Evolutionary conservation across 2,797 vertebrate genomes (phyloP), one percentile per base, ranked within the genome.

Genomic region (Percopsis omiscomaycus): DNA sequence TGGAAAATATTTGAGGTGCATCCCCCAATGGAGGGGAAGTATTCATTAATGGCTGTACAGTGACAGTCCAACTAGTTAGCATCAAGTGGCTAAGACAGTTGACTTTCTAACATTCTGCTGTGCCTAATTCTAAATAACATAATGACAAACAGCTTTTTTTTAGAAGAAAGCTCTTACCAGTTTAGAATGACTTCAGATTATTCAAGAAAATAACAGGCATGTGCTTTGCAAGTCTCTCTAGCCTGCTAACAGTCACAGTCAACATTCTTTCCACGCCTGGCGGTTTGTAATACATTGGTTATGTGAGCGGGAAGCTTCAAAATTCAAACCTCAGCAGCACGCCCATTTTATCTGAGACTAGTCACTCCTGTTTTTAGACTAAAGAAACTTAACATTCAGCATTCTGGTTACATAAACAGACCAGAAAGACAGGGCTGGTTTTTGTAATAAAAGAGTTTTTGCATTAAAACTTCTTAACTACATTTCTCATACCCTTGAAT

Each of bases 211-310:
- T 71, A 77, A 88, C 84, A 88, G 77, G 71, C 77, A 71, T 73
- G 51, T 80, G 78, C 79, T 87, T 86, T 85, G 86, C 86, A 73
- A 22, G 22, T 53, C 70, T 68, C 67, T 52, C n/a, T 2, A 5
- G 56, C 50, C 30, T 66, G 28, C 68, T 61, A 81, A 63, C 74
- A 29, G 59, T 63, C 62, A 55, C 66, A 52, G 75, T 83, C 75
- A 2, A 82, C 88, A 91, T 91, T 90, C 89, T 80, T 90, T 80
- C 85, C 86, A 88, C 83, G 88, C 86, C 75, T 75, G 56, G 42
- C 76, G n/a, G 77, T 66, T 65, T 52, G 6, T 56, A 68, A 88
- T 77, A 75, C 13, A 28, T 69, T 75, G 69, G 52, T 76, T 59
- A 56, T 10, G 65, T 66, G 74, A 83, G 90, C 84, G 88, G 88